Conservation (phyloP, 2,888 invertebrate species). For the Blomia tropicalis region DNA sequence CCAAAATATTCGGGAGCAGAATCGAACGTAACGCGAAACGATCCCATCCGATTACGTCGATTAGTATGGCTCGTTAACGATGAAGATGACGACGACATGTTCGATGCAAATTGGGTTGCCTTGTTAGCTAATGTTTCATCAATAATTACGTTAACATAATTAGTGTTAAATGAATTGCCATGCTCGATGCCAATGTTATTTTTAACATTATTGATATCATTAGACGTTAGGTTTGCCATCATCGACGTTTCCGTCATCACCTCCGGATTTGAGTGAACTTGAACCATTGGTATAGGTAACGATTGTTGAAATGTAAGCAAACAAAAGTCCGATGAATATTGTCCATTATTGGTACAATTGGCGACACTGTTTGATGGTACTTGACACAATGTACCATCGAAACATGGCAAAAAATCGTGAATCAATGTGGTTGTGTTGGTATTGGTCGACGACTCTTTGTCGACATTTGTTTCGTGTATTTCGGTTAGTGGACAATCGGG, state of each 20-base stretch:
- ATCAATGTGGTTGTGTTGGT: background rate
- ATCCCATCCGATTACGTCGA: background rate
- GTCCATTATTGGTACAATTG: background rate
- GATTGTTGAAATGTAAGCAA: constrained; percentile 8
- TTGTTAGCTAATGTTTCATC: constrained; percentile 15
- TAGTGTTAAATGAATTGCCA: constrained; percentile 6
- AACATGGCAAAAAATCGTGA: background rate
- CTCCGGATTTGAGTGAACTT: constrained; percentile 6
- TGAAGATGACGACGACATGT: background rate
- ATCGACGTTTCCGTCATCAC: background rate
- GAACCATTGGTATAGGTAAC: background rate
- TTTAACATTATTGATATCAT: too few species aligned
- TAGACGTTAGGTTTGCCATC: too few species aligned
- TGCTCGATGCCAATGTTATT: background rate
- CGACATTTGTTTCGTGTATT: background rate
- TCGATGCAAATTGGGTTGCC: constrained; percentile 9
- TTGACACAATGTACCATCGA: background rate
- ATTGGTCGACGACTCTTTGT: background rate
- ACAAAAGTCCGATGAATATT: background rate
- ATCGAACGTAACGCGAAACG: constrained; percentile 9
- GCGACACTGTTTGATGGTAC: background rate
- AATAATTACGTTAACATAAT: constrained; percentile 13
- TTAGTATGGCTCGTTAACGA: background rate
- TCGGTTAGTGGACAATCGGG: background rate
- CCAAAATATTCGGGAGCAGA: background rate